phyloP scores from a whole-genome alignment of 2,888 invertebrate species.

The Tenthredo livida region DNA sequence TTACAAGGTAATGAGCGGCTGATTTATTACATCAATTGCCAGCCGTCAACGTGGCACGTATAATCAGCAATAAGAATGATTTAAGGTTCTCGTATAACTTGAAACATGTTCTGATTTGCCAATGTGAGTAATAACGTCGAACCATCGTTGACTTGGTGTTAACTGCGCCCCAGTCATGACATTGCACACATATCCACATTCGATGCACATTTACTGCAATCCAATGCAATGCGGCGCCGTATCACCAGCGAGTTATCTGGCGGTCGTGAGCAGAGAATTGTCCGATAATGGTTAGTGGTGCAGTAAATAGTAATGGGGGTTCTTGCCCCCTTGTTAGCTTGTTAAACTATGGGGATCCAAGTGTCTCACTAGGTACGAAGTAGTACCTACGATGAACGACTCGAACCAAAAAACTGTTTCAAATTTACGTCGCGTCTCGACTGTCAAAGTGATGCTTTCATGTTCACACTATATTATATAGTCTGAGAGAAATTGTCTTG shows the following conservation, averaged over 20 bases:
- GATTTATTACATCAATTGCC: conserved; percentile 48
- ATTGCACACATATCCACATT: neutral
- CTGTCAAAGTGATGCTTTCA: neutral
- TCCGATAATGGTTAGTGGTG: conserved; percentile 63
- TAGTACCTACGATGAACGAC: conserved; percentile 18
- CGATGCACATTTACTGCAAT: conserved; percentile 21
- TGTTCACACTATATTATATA: neutral
- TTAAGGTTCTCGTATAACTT: conserved; percentile 47
- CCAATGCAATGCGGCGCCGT: conserved; percentile 49
- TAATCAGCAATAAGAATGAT: conserved; percentile 48
- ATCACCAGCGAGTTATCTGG: conserved; percentile 62
- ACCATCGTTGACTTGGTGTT: conserved; percentile 45
- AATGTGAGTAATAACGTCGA: conserved; percentile 44
- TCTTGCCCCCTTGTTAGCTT: conserved; percentile 54
- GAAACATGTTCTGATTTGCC: conserved; percentile 51
- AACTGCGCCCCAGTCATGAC: conserved; percentile 28
- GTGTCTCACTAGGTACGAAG: conserved; percentile 9
- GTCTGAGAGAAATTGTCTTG: neutral
- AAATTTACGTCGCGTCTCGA: neutral
- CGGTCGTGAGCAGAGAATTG: conserved; percentile 64
- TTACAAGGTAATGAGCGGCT: conserved; percentile 43
- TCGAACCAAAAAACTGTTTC: neutral
- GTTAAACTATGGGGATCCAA: conserved; percentile 42
- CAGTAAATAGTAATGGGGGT: conserved; percentile 55
- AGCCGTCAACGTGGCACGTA: conserved; percentile 48